These are phyloP conservation scores for Odontesthes bonariensis DNA, from an alignment of 2,113 vertebrate species.

Conservation along the genomic window DNA sequence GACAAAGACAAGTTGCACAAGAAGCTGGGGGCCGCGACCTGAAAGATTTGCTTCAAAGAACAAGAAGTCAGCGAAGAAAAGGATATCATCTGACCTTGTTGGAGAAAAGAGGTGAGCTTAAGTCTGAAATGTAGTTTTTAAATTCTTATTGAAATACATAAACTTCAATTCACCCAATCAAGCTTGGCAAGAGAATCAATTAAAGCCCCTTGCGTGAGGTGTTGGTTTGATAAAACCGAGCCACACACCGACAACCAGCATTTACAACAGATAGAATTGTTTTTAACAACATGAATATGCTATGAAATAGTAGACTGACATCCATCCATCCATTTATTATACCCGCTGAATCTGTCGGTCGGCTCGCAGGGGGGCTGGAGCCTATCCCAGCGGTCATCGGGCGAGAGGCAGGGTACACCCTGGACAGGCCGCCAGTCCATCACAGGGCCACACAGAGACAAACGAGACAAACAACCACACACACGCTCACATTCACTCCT, in stretches of 20 bases:
- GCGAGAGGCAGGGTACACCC: too few species aligned
- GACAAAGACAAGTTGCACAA: constrained; percentile 54
- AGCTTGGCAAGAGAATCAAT: not conserved
- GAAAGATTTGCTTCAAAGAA: constrained; percentile 45
- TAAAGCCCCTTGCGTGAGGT: not conserved
- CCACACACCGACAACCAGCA: not conserved
- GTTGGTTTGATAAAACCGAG: not conserved
- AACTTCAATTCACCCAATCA: not conserved
- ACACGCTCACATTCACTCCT: too few species aligned
- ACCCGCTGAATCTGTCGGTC: too few species aligned
- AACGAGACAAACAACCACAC: too few species aligned
- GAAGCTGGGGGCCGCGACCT: constrained; percentile 41
- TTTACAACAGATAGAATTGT: not conserved
- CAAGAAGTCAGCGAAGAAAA: constrained; percentile 19
- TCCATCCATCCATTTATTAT: too few species aligned
- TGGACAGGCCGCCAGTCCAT: too few species aligned
- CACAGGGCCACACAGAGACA: too few species aligned
- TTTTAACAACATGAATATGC: not conserved
- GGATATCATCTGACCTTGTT: constrained; percentile 11
- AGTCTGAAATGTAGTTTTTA: not conserved
- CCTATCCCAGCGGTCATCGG: too few species aligned
- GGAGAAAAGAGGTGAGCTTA: constrained; percentile 2
- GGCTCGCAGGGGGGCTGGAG: too few species aligned
- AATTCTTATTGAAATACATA: not conserved
- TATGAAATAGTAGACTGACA: not conserved